A percentile compares a stretch with the other conserved stretches of the same genome.
phyloP scores from a whole-genome alignment of 2,797 vertebrate genomes.

The Hoplostethus mediterraneus region DNA sequence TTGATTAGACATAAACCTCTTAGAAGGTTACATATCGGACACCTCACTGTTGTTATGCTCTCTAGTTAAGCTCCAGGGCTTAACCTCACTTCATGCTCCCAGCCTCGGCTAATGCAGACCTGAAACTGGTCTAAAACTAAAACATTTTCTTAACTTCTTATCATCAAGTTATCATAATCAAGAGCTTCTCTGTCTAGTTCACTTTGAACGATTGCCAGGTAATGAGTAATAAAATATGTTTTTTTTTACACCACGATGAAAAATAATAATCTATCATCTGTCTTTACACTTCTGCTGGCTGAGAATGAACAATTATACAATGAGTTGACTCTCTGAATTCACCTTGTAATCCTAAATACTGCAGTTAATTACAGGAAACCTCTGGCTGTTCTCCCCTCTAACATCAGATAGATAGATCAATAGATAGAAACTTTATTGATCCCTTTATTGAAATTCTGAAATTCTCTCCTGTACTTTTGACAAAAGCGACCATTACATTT shows the following conservation, averaged over 20 bases:
- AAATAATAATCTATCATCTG: too few relatives aligned
- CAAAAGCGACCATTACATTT: not conserved
- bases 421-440: too few relatives aligned
- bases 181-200: too few relatives aligned
- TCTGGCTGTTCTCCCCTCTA: constrained; percentile 6
- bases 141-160: not conserved
- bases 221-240: too few relatives aligned
- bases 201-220: too few relatives aligned
- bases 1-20: constrained; percentile 81
- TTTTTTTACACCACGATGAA: too few relatives aligned
- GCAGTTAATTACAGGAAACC: not conserved
- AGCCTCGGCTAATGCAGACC: not conserved
- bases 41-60: constrained; percentile 30
- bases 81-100: constrained; percentile 49
- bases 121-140: too few relatives aligned
- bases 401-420: not conserved
- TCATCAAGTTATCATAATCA: not conserved
- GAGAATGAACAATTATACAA: too few relatives aligned
- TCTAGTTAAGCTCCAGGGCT: constrained; percentile 44
- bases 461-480: not conserved
- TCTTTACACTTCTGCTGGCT: too few relatives aligned
- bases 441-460: too few relatives aligned
- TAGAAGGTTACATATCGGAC: constrained; percentile 71
- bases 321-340: not conserved
- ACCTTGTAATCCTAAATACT: not conserved